Evolutionary conservation across 2,113 vertebrate genomes (phyloP).

Genomic region (Meriones unguiculatus): DNA sequence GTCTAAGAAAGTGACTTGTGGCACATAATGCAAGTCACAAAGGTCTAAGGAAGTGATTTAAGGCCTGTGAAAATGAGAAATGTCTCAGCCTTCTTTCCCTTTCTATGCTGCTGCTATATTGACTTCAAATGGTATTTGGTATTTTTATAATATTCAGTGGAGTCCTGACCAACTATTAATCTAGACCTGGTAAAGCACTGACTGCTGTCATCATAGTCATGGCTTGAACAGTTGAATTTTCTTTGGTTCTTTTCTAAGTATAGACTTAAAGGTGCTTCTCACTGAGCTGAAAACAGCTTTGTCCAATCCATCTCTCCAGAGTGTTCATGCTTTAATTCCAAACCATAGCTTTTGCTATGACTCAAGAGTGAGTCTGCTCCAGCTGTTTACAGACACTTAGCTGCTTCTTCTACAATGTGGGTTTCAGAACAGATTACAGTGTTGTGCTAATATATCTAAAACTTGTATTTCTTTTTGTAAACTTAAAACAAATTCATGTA

Average conservation of each 20-base stretch:
- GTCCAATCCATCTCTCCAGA: neutral
- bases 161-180: neutral
- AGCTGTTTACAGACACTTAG: neutral
- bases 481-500: neutral
- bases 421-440: neutral
- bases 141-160: neutral
- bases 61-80: neutral
- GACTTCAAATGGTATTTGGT: neutral
- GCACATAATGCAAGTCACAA: neutral
- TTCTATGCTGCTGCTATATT: neutral
- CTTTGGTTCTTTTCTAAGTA: neutral
- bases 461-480: neutral
- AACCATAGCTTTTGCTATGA: neutral
- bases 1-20: neutral
- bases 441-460: neutral
- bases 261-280: neutral
- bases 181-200: neutral
- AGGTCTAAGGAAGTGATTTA: neutral
- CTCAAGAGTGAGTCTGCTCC: neutral
- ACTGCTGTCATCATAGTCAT: neutral
- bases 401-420: neutral
- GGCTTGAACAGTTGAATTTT: neutral
- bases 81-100: neutral
- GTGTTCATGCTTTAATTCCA: neutral
- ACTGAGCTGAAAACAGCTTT: neutral